Percentiles rank a stretch among this genome's conserved stretches.
These are phyloP conservation scores for Malurus cyaneus DNA, from an alignment of 2,113 vertebrate species.

Conservation along the genomic window DNA sequence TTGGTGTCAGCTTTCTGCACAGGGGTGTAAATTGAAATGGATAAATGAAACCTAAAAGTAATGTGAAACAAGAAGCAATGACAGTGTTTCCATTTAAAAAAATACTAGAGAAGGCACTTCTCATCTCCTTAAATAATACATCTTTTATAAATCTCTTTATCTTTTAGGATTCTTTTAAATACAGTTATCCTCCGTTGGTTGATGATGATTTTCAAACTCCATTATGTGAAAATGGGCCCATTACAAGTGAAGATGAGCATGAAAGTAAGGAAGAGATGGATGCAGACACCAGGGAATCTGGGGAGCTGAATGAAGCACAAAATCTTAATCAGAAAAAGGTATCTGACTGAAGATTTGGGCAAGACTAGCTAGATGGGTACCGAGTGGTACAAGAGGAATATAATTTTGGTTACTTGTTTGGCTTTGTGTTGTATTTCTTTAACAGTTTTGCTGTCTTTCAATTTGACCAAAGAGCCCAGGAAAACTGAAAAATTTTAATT, in stretches of 20 bases:
- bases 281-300: conserved; percentile 80
- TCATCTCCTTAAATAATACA: neutral
- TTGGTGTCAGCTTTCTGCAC: neutral
- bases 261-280: conserved; percentile 90
- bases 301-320: conserved; percentile 83
- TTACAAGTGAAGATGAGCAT: conserved; percentile 88
- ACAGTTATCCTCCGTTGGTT: conserved; percentile 94
- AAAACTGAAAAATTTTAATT: neutral
- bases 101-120: neutral
- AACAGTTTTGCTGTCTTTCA: neutral
- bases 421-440: neutral
- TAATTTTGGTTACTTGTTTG: neutral
- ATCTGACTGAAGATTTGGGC: conserved; percentile 34
- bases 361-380: neutral
- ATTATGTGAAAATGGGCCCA: conserved; percentile 90
- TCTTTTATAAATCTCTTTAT: conserved; percentile 3
- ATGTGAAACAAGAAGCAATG: neutral
- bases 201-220: conserved; percentile 98
- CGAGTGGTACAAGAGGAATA: neutral
- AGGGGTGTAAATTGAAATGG: neutral
- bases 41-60: neutral
- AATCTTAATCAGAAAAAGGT: conserved; percentile 87
- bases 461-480: neutral
- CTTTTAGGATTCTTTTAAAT: conserved; percentile 91
- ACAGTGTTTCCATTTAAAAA: neutral